Base-by-base conservation (phyloP, 2,113 vertebrate genomes). In the Madoqua kirkii region DNA sequence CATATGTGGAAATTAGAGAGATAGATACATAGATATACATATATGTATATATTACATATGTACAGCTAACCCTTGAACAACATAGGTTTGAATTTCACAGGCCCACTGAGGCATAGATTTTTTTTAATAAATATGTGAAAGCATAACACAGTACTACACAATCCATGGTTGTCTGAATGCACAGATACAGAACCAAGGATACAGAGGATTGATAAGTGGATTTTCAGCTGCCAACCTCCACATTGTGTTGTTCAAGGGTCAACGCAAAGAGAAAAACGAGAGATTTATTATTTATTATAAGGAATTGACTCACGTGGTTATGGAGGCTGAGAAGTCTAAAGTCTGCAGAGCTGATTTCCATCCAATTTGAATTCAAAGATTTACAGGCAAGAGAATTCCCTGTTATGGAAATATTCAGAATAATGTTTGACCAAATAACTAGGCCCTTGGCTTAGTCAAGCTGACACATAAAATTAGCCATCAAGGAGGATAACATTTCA, bases 331-430 rank as follows among this genome's bases (percentile, higher is more conserved):
- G 43, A 84, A 86, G 33, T 48, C 15, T 62, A 55, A 85, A 96
- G 52, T 54, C 33, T 29, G 0, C 64, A 79, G 27, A 89, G 31
- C 14, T 23, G 19, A 71, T 48, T 33, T 33, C 54, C 6, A 13
- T 33, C 40, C 5, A 13, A 11, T 62, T 82, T 36, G 40, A 82
- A 19, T 57, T 60, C 62, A n/a, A 27, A 88, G 59, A 12, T 31
- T 9, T 48, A 19, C 8, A 57, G 71, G 25, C 27, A 90, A 71
- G 87, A 96, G 3, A 55, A 52, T 27, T 57, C 50, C 14, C 6
- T 94, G 29, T 96, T 67, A 48, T 3, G 60, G 86, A 94, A 95
- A 91, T 21, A 74, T n/a, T 29, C 45, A 90, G 33, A 94, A 59
- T 15, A 90, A 48, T 12, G 17, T 91, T 36, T 95, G 82, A 71